phyloP scores from a whole-genome alignment of 2,797 vertebrate species.

The Eulemur coronatus region DNA sequence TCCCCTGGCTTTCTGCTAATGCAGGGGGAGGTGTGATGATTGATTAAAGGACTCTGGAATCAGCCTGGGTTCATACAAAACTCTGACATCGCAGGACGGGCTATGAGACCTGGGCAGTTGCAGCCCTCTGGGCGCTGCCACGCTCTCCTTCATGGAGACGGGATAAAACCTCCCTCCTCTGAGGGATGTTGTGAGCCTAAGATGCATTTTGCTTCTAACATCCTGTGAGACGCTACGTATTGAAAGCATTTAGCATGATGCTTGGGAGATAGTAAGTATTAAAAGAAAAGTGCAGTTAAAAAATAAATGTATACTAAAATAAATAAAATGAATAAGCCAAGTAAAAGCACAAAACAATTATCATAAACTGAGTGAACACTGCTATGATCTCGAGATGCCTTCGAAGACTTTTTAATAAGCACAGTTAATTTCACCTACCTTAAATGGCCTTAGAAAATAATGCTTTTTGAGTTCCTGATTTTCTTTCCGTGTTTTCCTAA shows the following conservation, averaged over 20 bases:
- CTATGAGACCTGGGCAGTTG: not conserved
- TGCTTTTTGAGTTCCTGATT: not conserved
- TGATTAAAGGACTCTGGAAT: not conserved
- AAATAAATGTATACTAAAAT: not conserved
- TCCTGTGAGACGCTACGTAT: not conserved
- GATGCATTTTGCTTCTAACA: no score
- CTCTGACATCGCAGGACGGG: fast-evolving
- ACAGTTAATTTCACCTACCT: not conserved
- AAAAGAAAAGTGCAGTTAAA: not conserved
- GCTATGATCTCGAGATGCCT: not conserved
- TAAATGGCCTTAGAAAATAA: no score
- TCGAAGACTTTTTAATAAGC: not conserved
- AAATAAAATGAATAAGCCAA: not conserved
- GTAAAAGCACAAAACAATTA: not conserved
- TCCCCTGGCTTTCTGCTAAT: not conserved
- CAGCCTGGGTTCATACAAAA: not conserved
- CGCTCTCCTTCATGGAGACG: fast-evolving
- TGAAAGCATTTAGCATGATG: not conserved
- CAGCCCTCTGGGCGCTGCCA: not conserved
- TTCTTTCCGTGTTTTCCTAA: not conserved
- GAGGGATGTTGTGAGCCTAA: not conserved
- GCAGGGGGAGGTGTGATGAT: fast-evolving
- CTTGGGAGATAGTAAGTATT: not conserved
- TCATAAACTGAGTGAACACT: not conserved
- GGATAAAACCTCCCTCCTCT: not conserved